Evolutionary conservation across 64 coral and sea anemone species (phyloP).

Genomic region (Porites australiensis): DNA sequence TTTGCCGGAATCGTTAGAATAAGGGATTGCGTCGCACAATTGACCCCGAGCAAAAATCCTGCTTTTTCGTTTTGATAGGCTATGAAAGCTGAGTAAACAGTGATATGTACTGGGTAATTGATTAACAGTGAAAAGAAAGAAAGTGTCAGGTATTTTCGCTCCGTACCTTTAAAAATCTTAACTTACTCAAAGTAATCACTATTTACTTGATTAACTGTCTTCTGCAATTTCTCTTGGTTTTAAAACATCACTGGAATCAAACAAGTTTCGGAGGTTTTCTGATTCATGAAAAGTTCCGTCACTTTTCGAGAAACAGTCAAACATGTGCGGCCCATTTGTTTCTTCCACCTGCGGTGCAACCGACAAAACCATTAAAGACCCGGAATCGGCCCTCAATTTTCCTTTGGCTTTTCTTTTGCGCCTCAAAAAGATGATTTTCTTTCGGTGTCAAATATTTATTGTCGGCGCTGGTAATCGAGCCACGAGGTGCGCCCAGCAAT

Average conservation of each 20-base stretch:
- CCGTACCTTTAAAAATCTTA: no score
- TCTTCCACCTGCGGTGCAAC: not conserved
- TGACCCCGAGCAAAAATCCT: not conserved
- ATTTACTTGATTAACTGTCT: no score
- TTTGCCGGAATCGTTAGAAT: no score
- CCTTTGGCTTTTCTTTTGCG: no score
- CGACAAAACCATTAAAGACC: not conserved
- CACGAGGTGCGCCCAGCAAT: not conserved
- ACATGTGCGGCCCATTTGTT: constrained; percentile 3
- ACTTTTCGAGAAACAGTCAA: no score
- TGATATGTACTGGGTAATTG: not conserved
- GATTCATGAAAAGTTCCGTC: no score
- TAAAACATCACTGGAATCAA: not conserved
- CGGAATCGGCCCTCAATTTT: not conserved
- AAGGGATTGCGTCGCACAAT: not conserved
- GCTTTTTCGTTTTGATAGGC: not conserved
- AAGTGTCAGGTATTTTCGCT: no score
- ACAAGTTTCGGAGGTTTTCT: not conserved
- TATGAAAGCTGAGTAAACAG: constrained; percentile 15
- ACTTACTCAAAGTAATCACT: no score
- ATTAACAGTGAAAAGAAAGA: no score
- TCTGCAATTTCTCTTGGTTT: no score
- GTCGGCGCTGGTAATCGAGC: not conserved
- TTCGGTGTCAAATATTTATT: not conserved
- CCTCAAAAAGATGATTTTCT: not conserved